A percentile compares a stretch with the other conserved stretches of the same genome.
These are phyloP conservation scores for Lordiphosa andalusiaca DNA, from an alignment of 2,888 invertebrate species.

Conservation along the genomic window DNA sequence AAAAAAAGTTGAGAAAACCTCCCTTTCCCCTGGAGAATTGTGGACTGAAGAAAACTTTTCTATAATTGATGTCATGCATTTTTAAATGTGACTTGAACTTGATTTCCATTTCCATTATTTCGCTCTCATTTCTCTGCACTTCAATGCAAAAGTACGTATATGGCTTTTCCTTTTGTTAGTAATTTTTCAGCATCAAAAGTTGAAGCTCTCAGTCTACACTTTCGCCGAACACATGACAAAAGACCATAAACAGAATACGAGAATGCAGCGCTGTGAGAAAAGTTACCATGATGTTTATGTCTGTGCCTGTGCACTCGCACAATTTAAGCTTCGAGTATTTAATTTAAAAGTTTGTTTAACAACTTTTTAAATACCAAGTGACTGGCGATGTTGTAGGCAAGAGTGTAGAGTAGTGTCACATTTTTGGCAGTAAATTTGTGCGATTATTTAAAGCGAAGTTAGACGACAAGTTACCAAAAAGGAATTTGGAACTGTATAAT, in stretches of 20 bases:
- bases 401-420: constrained; percentile 36
- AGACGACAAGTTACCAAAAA: too few relatives aligned
- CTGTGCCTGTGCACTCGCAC: constrained; percentile 31
- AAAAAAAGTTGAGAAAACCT: constrained; percentile 22
- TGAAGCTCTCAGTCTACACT: too few relatives aligned
- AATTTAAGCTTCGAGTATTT: constrained; percentile 57
- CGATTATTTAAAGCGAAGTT: constrained; percentile 1
- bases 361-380: constrained; percentile 60
- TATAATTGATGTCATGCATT: constrained; percentile 70
- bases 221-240: constrained; percentile 30
- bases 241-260: constrained; percentile 41
- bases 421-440: constrained; percentile 27
- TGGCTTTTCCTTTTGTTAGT: constrained; percentile 5
- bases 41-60: constrained; percentile 65
- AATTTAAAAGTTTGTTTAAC: constrained; percentile 59
- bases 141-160: neutral
- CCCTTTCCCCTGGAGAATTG: constrained; percentile 55
- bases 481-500: neutral
- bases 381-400: constrained; percentile 32
- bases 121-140: neutral
- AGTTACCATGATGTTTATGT: neutral
- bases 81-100: constrained; percentile 38
- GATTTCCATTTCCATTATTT: constrained; percentile 32
- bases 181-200: too few relatives aligned
- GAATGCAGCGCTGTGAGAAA: neutral